Evolutionary conservation across 2,797 vertebrate genomes (phyloP).

Genomic region (Falco biarmicus): DNA sequence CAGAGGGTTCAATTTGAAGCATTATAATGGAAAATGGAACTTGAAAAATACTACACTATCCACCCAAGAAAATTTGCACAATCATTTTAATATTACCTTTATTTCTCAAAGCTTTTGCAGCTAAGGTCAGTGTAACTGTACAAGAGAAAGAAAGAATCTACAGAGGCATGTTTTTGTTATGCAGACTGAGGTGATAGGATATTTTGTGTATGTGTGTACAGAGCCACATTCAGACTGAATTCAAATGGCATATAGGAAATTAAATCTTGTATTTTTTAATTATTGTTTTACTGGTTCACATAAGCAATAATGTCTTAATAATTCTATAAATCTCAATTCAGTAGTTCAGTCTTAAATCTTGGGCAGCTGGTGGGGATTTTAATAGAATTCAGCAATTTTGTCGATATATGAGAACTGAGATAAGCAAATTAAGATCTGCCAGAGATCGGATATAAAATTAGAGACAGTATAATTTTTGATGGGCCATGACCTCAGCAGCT

Average conservation of each 20-base stretch:
- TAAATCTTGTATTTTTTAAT: slow-evolving; percentile 48
- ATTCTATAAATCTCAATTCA: slow-evolving; percentile 58
- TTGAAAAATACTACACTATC: background rate
- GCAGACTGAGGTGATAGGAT: background rate
- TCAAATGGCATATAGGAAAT: background rate
- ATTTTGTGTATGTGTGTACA: background rate
- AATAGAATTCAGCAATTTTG: slow-evolving; percentile 66
- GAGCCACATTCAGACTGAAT: background rate
- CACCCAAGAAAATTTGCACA: background rate
- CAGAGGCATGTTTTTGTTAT: background rate
- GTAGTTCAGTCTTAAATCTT: slow-evolving; percentile 56
- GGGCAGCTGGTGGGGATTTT: slow-evolving; percentile 49
- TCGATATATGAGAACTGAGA: slow-evolving; percentile 29
- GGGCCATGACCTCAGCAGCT: slow-evolving; percentile 54
- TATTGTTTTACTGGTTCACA: slow-evolving; percentile 21
- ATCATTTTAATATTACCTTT: background rate
- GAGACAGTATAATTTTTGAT: slow-evolving; percentile 54
- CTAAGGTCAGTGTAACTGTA: background rate
- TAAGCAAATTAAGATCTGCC: slow-evolving; percentile 65
- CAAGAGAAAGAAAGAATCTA: background rate
- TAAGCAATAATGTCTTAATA: slow-evolving; percentile 40
- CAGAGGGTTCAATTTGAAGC: background rate
- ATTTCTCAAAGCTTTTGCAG: background rate
- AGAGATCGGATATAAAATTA: slow-evolving; percentile 61
- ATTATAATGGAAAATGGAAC: background rate